A percentile compares a stretch with the other conserved stretches of the same genome.
phyloP scores from a whole-genome alignment of 2,113 vertebrate genomes.

The Stercorarius parasiticus region DNA sequence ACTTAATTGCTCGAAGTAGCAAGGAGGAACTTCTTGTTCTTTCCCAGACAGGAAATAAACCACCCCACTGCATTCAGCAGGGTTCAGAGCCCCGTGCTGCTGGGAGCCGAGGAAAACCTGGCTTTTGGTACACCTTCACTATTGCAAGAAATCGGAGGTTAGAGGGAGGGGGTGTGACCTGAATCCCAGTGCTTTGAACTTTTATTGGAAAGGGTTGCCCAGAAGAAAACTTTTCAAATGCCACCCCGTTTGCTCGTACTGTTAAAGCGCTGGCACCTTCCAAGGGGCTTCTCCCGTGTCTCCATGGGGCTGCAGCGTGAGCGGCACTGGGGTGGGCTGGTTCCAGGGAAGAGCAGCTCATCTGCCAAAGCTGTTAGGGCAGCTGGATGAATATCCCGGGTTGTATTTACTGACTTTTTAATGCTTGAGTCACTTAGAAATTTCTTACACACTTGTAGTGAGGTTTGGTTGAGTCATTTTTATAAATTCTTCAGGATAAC shows the following conservation, averaged over 20 bases:
- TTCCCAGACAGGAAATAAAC: conserved; percentile 48
- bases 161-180: too few relatives aligned
- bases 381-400: background rate
- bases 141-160: background rate
- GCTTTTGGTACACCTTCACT: background rate
- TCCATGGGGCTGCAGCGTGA: background rate
- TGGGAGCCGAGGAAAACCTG: background rate
- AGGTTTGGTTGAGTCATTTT: background rate
- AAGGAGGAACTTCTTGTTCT: conserved; percentile 61
- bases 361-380: background rate
- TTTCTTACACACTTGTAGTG: background rate
- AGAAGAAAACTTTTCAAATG: background rate
- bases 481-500: background rate
- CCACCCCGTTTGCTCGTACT: accelerated
- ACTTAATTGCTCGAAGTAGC: conserved; percentile 21
- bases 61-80: background rate
- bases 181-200: background rate
- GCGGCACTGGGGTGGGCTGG: background rate
- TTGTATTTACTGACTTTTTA: background rate
- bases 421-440: background rate
- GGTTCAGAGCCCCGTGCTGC: background rate
- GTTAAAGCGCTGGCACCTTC: accelerated
- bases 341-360: background rate
- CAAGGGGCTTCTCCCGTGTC: accelerated
- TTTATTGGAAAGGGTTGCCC: background rate